Conservation (phyloP, 2,797 vertebrate genomes). For the Gymnoscopelus braueri region DNA sequence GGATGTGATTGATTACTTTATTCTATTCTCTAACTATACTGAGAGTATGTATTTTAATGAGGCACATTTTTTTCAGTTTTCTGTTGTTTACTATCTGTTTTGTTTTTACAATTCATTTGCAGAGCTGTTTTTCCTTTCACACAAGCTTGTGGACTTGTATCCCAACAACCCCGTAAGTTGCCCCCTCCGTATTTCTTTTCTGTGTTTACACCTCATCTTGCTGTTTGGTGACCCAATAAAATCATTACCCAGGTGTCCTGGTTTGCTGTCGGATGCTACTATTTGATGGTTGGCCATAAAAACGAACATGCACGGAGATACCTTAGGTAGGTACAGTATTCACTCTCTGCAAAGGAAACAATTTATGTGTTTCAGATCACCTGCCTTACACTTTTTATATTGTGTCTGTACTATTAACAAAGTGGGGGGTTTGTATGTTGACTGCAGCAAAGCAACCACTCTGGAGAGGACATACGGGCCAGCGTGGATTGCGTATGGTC, state of each 20-base stretch:
- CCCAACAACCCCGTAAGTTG: conserved; percentile 96
- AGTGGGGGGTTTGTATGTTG: neutral
- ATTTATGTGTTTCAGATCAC: conserved; percentile 1
- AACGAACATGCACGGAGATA: conserved; percentile 97
- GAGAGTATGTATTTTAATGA: neutral
- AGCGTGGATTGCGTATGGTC: conserved; percentile 97
- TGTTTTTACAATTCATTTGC: conserved; percentile 21
- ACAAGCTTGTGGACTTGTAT: conserved; percentile 98
- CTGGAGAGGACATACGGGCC: conserved; percentile 96
- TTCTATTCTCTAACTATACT: neutral
- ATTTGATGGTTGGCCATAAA: conserved; percentile 99
- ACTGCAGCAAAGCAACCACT: conserved; percentile 93
- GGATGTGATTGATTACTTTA: neutral
- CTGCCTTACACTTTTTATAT: neutral
- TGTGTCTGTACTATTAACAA: neutral
- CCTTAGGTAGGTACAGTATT: conserved; percentile 84
- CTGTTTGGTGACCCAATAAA: conserved; percentile 6
- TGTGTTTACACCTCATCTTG: neutral
- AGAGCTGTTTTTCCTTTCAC: conserved; percentile 99
- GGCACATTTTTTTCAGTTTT: neutral
- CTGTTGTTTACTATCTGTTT: neutral
- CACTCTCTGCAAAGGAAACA: neutral
- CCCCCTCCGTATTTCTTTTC: neutral
- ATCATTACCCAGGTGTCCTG: conserved; percentile 80
- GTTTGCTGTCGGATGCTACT: conserved; percentile 99